These are phyloP conservation scores for Phenacoccus solenopsis DNA, from an alignment of 1,140 invertebrate species.

Conservation along the genomic window DNA sequence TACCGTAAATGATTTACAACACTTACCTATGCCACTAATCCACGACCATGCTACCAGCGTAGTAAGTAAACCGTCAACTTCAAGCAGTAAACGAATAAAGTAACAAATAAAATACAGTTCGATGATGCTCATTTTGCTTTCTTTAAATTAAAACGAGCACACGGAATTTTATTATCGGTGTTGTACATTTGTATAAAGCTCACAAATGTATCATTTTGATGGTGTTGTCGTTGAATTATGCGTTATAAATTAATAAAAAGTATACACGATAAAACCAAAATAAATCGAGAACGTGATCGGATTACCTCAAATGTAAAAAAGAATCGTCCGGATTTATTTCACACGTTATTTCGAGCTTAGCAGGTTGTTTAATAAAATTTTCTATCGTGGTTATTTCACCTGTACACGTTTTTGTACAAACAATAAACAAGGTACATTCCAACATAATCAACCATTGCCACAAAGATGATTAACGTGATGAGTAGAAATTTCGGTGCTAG, in stretches of 20 bases:
- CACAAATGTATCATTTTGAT: neutral
- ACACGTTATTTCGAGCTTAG: too few relatives aligned
- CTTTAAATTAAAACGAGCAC: neutral
- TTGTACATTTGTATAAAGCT: neutral
- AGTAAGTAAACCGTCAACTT: neutral
- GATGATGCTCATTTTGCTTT: neutral
- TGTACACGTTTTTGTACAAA: too few relatives aligned
- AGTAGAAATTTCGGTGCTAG: too few relatives aligned
- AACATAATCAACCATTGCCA: too few relatives aligned
- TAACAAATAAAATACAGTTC: neutral
- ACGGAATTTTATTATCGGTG: neutral
- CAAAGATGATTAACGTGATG: too few relatives aligned
- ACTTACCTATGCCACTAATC: neutral
- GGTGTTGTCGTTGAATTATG: neutral
- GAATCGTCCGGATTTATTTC: neutral
- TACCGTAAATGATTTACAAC: neutral
- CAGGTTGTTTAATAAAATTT: too few relatives aligned
- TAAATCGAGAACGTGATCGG: neutral
- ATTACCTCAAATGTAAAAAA: neutral
- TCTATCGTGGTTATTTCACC: too few relatives aligned
- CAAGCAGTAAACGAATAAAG: neutral
- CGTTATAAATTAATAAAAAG: conserved; percentile 4
- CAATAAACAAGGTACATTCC: too few relatives aligned
- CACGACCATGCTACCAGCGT: neutral
- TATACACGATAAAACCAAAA: neutral